These are phyloP conservation scores for Heliopora coerulea DNA, from an alignment of 92 coral and sea anemone species.

Conservation along the genomic window DNA sequence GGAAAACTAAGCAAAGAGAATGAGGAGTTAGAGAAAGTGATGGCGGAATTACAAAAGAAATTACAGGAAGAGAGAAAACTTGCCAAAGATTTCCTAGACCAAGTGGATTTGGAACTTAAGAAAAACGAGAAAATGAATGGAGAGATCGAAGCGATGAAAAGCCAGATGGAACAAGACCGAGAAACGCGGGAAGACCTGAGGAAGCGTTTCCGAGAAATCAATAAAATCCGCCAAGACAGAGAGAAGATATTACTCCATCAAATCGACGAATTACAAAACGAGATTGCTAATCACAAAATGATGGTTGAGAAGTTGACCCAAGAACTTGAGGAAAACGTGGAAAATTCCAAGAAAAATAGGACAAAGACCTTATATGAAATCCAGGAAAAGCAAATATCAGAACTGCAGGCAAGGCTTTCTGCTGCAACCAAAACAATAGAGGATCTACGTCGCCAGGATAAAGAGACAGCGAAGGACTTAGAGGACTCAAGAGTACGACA, in stretches of 20 bases:
- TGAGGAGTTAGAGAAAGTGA: constrained; percentile 35
- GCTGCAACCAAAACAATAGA: constrained; percentile 28
- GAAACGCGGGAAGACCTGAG: constrained; percentile 54
- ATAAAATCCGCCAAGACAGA: constrained; percentile 30
- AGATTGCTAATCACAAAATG: not conserved
- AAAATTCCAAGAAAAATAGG: not conserved
- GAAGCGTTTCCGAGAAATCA: constrained; percentile 42
- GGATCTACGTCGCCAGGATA: constrained; percentile 29
- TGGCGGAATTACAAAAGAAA: constrained; percentile 44
- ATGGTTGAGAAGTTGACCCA: constrained; percentile 7
- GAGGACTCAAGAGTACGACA: constrained; percentile 27
- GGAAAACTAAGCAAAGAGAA: constrained; percentile 35
- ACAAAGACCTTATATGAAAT: constrained; percentile 15
- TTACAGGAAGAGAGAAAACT: constrained; percentile 47
- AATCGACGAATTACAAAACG: constrained; percentile 24
- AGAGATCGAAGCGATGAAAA: constrained; percentile 54
- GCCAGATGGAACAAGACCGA: constrained; percentile 50
- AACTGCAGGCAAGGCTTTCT: constrained; percentile 13
- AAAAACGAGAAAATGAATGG: constrained; percentile 56
- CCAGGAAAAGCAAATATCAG: constrained; percentile 21
- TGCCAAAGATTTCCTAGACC: constrained; percentile 36
- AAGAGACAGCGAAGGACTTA: constrained; percentile 28
- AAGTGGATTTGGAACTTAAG: constrained; percentile 58
- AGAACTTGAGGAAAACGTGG: constrained; percentile 26
- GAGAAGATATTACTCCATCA: constrained; percentile 25